These are phyloP conservation scores for Dryobotodes eremita DNA, from an alignment of 2,888 invertebrate genomes.

Conservation along the genomic window DNA sequence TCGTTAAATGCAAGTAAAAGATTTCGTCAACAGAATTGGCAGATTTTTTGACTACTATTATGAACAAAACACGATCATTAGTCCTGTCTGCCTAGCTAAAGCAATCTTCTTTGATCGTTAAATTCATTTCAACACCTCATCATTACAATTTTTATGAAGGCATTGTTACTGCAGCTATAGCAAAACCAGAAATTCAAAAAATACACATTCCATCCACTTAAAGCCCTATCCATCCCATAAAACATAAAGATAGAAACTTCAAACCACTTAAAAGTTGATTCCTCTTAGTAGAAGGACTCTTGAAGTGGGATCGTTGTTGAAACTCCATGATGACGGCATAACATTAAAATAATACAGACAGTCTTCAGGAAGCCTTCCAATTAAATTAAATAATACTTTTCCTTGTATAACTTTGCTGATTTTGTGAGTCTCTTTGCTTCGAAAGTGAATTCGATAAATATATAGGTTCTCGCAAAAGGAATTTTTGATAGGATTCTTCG, in stretches of 20 bases:
- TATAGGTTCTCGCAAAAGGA: too few species aligned
- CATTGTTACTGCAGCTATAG: background rate
- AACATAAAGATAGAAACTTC: slow-evolving; percentile 6
- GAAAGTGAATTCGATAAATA: background rate
- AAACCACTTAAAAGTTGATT: slow-evolving; percentile 39
- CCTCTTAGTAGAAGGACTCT: background rate
- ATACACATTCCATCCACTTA: background rate
- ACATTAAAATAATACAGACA: slow-evolving; percentile 15
- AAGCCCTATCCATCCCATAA: background rate
- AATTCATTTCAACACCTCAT: background rate
- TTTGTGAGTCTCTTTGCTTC: background rate
- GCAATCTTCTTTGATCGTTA: background rate
- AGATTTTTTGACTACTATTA: too few species aligned
- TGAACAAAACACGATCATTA: background rate
- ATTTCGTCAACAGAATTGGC: background rate
- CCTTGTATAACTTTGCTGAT: slow-evolving; percentile 1
- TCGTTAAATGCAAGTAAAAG: background rate
- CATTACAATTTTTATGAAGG: background rate
- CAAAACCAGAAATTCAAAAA: background rate
- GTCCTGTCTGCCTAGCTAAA: background rate
- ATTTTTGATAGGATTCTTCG: background rate
- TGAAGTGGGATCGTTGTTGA: slow-evolving; percentile 2
- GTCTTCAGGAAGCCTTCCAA: slow-evolving; percentile 19
- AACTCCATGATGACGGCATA: slow-evolving; percentile 7
- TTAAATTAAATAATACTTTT: slow-evolving; percentile 31